Base-by-base conservation (phyloP, 2,888 invertebrate genomes). In the Choristoneura rosaceana region DNA sequence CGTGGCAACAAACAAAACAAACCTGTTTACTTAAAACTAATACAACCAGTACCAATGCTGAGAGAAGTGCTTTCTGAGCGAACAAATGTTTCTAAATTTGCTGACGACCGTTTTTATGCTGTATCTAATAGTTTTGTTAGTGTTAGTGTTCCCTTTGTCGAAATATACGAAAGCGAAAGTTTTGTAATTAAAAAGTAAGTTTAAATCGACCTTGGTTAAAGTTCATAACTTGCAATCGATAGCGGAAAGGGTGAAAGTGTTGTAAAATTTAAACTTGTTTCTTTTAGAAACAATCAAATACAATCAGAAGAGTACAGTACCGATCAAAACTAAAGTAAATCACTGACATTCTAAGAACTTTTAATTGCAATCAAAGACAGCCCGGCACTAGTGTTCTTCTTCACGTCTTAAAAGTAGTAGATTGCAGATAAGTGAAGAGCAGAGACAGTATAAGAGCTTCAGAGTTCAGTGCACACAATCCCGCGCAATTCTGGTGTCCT, bases 131-230 rank as follows among this genome's bases (percentile, higher is more conserved):
- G 85, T 90, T 58, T 77, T 93, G n/a, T 74, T 92, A 0, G 83
- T 92, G 5, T 74, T 93, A 7, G 83, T 92, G 58, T 93, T 94
- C 74, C 92, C 93, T 12, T 76, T 93, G 74, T 93, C 93, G 3
- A 91, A 88, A 74, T 92, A 93, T 76, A 87, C 83, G 12, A 88
- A 82, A 70, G 63, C 71, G 33, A 69, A 63, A 66, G 41, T 71
- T 8, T 67, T 71, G 66, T 62, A 61, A 71, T 10, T 45, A 43
- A 38, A 25, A 45, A 25, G 5, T 9, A 34, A 1, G 34, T 63
- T 43, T 15, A 59, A 34, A 59, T 14, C 38, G 14, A 8, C 34
- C 15, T 33, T 60, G 17, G 55, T 58, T 10, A 50, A 47, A 43
- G 15, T 68, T 70, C 43, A 71, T 75, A 69, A 70, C 43, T 34